phyloP scores from a whole-genome alignment of 2,113 vertebrate genomes.

The Dipodomys stephensi region DNA sequence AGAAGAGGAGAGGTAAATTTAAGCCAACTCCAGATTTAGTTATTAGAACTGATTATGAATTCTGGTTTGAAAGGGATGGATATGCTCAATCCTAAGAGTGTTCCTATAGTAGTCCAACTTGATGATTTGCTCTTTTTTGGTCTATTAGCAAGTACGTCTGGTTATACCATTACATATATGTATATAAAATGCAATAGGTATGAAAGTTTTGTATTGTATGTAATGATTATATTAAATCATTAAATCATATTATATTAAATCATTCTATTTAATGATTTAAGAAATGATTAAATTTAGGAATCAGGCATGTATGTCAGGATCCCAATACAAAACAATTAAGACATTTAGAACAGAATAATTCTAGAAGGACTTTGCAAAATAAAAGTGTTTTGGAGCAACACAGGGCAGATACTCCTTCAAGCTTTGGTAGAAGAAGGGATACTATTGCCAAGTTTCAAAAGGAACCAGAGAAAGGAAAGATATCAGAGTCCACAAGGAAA shows the following conservation, averaged over 20 bases:
- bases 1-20: background rate
- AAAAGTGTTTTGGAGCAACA: background rate
- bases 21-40: slow-evolving; percentile 5
- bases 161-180: background rate
- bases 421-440: background rate
- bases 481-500: background rate
- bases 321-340: background rate
- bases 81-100: background rate
- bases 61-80: background rate
- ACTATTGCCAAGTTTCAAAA: background rate
- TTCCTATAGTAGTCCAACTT: background rate
- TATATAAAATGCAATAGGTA: background rate
- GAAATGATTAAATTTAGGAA: slow-evolving; percentile 34
- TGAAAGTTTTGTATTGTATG: background rate
- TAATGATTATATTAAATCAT: background rate
- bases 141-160: background rate
- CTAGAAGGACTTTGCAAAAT: background rate
- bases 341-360: slow-evolving; percentile 8
- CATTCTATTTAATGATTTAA: no score
- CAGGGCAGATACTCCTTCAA: background rate
- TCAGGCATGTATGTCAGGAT: background rate
- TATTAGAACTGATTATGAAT: background rate
- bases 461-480: background rate
- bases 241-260: no score
- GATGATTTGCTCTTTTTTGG: background rate